Evolutionary conservation across 2,797 vertebrate species (phyloP), one percentile per base, ranked within the genome.

Genomic region (Fistularia commersonii): DNA sequence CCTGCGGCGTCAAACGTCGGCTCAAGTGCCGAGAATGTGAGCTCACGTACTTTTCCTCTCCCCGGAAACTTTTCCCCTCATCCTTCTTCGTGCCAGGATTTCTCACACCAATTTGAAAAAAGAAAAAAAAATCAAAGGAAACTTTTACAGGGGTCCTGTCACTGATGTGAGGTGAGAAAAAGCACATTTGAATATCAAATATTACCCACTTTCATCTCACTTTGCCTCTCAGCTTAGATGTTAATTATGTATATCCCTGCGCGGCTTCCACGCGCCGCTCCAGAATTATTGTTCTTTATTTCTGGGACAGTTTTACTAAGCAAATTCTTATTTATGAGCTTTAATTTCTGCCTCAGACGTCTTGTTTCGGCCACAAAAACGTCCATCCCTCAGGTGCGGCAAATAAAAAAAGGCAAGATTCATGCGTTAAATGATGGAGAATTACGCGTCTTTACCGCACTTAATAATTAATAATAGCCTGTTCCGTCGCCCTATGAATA

Each of bases 391-490:
- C 45, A 14, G 58, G 67, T 76, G 78, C 57, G 57, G 74, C 68
- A 81, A 83, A 84, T 84, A 82, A 84, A 87, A 76, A 47, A 51
- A 72, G 76, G 58, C 47, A 74, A 73, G 67, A 84, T 82, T 76
- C 71, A 74, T 72, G 66, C 64, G 74, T 76, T 87, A 83, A 81
- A 88, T 80, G 77, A 47, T 62, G 58, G 87, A 84, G 75, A 77
- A 79, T 83, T 79, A 64, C 72, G 83, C 70, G 84, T 88, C 81
- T 87, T 83, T 75, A 51, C 72, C 57, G 66, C 69, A 69, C 81
- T 91, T 82, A 90, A 90, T 90, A 90, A 90, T 91, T 90, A 85
- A 91, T 90, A 85, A 89, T 87, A 69, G 64, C 61, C 77, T 77
- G 72, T 78, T 83, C 79, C 77, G 82, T 86, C 73, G 56, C 74